Base-by-base conservation (phyloP, 2,888 invertebrate genomes). In the Labia minor region DNA sequence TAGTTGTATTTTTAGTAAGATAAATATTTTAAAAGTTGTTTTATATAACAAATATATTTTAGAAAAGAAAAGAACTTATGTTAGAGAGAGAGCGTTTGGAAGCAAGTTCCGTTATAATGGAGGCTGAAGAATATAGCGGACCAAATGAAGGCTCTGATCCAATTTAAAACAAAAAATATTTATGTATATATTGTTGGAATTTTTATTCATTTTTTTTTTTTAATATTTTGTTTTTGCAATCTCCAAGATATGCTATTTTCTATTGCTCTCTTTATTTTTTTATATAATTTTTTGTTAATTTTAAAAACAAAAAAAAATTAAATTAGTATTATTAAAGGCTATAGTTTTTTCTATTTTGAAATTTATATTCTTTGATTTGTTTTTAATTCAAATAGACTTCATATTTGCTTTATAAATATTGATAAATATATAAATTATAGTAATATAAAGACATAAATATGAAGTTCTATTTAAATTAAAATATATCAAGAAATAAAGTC, bases 71-170 rank as follows among this genome's bases (percentile, higher is more conserved):
- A 73, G 81, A 84, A 64, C 72, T 86, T 10, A 70, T 84, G 62
- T 78, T 82, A 0, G 83, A 83, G 69, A 78, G 83, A n/a, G 80
- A 82, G 67, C 78, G 85, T 49, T 82, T 84, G 77, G 88, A 88
- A 72, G 83, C 85, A 20, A 87, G 86, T 75, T 81, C 85, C 0
- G 85, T 88, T 0, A 88, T 89, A 72, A 84, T 82, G 66, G 89
- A 89, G 75, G 86, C 86, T 4, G 87, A 86, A 64, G 86, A 87
- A 16, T 49, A 49, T 49, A 49, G 49, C 49, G 49, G 49, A n/a
- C 49, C 49, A 49, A 49, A 49, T 49, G 49, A 49, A n/a, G 49
- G 49, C 14, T 8, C 49, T n/a, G 49, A 49, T 49, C 49, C 49
- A 49, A 49, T 49, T 49, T 49, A 49, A 49, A 14, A 33, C 6